phyloP scores from a whole-genome alignment of 2,113 vertebrate genomes.

The Taurulus bubalis region DNA sequence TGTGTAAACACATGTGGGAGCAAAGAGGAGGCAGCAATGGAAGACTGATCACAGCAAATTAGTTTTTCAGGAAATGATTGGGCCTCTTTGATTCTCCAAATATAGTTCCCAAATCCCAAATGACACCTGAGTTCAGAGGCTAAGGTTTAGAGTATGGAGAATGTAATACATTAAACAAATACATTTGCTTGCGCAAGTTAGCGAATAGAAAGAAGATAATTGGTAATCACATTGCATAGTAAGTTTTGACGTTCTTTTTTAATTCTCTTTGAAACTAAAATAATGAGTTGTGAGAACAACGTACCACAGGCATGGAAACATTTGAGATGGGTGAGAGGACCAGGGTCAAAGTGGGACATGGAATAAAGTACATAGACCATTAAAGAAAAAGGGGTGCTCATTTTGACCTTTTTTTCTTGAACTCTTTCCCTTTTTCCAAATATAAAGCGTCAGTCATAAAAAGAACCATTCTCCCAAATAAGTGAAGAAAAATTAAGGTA shows the following conservation, averaged over 20 bases:
- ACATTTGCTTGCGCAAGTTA: constrained; percentile 17
- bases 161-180: constrained; percentile 41
- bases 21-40: constrained; percentile 54
- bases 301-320: constrained; percentile 22
- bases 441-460: constrained; percentile 6
- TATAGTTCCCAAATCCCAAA: constrained; percentile 35
- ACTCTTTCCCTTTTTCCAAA: background rate
- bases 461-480: background rate
- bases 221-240: constrained; percentile 38
- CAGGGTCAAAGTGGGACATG: constrained; percentile 30
- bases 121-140: constrained; percentile 46
- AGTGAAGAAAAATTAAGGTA: background rate
- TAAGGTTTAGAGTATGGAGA: constrained; percentile 37
- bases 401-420: background rate
- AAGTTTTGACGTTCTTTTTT: constrained; percentile 48
- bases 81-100: constrained; percentile 50
- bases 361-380: constrained; percentile 37
- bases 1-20: constrained; percentile 59
- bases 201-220: constrained; percentile 46
- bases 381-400: constrained; percentile 3
- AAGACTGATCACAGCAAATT: constrained; percentile 66
- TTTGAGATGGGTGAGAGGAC: constrained; percentile 30
- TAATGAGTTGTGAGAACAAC: constrained; percentile 59
- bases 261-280: constrained; percentile 62
- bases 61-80: constrained; percentile 56